Evolutionary conservation across 2,888 invertebrate genomes (phyloP).

Genomic region (Pteria penguin): DNA sequence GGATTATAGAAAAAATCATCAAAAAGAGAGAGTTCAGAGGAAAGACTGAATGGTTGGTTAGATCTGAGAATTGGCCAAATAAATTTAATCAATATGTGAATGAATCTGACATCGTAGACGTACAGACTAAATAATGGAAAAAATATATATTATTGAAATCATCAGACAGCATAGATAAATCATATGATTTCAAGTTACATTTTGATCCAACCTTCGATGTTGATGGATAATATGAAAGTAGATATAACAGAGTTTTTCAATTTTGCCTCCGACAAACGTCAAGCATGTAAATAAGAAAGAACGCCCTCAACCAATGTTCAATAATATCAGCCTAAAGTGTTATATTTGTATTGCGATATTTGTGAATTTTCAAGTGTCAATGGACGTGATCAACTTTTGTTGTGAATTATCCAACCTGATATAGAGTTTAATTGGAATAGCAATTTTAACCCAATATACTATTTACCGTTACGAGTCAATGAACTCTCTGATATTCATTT

Average conservation of each 20-base stretch:
- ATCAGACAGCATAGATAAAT: neutral
- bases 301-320: neutral
- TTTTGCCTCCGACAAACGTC: too few species aligned
- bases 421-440: too few species aligned
- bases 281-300: neutral
- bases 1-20: conserved; percentile 18
- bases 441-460: neutral
- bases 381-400: neutral
- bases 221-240: conserved; percentile 5
- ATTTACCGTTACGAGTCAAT: neutral
- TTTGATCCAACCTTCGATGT: neutral
- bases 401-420: neutral
- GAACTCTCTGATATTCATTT: conserved; percentile 7
- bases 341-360: neutral
- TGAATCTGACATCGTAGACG: conserved; percentile 3
- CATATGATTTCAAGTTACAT: neutral
- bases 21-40: conserved; percentile 8
- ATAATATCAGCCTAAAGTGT: neutral
- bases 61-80: conserved; percentile 2
- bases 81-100: conserved; percentile 8
- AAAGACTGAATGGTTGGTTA: conserved; percentile 11
- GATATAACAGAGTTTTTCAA: neutral
- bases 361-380: neutral
- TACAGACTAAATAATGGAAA: conserved; percentile 5
- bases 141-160: neutral